Conservation (phyloP, 2,797 vertebrate genomes). For the Halcyon smyrnensis region DNA sequence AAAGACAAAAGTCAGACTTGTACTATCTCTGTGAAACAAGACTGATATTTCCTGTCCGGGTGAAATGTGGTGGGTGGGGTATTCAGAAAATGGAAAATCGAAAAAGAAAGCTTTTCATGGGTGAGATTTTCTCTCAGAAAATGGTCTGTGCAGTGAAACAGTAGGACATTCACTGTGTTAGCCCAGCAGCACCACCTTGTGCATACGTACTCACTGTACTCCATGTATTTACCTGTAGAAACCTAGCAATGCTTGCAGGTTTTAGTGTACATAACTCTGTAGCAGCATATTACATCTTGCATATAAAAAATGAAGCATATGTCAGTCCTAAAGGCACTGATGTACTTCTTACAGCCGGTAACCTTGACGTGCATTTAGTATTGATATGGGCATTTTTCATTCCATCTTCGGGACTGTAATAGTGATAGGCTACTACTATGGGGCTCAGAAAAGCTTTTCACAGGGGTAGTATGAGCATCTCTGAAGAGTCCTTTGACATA, state of each 20-base stretch:
- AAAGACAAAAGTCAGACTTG: neutral
- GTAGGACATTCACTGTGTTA: neutral
- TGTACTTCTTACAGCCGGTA: neutral
- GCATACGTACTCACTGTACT: neutral
- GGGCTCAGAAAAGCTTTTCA: neutral
- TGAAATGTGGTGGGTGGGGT: neutral
- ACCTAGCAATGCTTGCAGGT: neutral
- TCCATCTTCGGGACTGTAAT: neutral
- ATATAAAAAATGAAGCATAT: neutral
- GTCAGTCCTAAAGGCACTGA: neutral
- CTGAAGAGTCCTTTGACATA: neutral
- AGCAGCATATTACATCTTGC: neutral
- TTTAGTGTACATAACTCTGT: accelerated
- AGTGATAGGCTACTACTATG: neutral
- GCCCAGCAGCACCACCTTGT: conserved; percentile 63
- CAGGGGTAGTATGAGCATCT: accelerated
- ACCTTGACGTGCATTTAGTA: neutral
- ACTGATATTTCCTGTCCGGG: neutral
- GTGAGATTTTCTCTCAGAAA: neutral
- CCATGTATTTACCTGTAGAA: neutral
- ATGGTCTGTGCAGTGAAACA: neutral
- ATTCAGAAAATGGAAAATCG: neutral
- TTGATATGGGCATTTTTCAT: neutral
- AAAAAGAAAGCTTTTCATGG: neutral
- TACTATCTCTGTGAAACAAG: neutral